Percentiles rank a stretch among this genome's conserved stretches.
These are phyloP conservation scores for Drosophila arizonae DNA, from an alignment of 1,140 invertebrate genomes.

Conservation along the genomic window DNA sequence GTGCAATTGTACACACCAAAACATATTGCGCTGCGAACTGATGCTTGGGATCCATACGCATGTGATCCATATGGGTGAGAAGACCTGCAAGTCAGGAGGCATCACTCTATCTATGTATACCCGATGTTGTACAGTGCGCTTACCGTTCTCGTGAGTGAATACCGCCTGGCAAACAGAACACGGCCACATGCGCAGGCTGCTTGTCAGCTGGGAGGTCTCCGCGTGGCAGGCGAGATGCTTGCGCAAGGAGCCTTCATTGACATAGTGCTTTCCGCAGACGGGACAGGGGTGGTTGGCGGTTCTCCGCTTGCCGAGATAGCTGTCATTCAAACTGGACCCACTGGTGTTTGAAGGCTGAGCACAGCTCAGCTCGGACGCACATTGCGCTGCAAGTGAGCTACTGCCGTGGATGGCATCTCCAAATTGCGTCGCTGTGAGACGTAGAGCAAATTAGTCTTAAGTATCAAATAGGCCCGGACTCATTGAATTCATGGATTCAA, in stretches of 20 bases:
- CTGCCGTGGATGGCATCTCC: slow-evolving; percentile 34
- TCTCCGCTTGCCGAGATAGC: slow-evolving; percentile 94
- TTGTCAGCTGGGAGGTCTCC: slow-evolving; percentile 93
- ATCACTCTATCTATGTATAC: no score
- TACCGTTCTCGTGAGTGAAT: slow-evolving; percentile 96
- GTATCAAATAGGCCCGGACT: no score
- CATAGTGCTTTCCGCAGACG: slow-evolving; percentile 96
- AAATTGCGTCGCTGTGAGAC: slow-evolving; percentile 43
- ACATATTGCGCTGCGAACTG: slow-evolving; percentile 97
- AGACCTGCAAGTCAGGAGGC: slow-evolving; percentile 86
- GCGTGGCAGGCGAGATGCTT: slow-evolving; percentile 96
- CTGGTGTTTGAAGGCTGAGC: slow-evolving; percentile 25
- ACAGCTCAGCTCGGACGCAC: slow-evolving; percentile 49
- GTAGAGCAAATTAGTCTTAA: no score
- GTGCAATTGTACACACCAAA: slow-evolving; percentile 80
- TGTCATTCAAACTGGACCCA: slow-evolving; percentile 83
- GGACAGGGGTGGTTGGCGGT: slow-evolving; percentile 97
- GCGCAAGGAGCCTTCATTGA: slow-evolving; percentile 95
- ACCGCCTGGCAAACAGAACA: slow-evolving; percentile 97
- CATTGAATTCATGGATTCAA: no score
- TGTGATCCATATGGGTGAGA: slow-evolving; percentile 96
- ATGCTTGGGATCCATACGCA: slow-evolving; percentile 98
- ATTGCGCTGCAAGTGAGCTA: slow-evolving; percentile 23
- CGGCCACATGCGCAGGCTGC: slow-evolving; percentile 95
- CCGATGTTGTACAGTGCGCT: slow-evolving; percentile 44